phyloP scores from a whole-genome alignment of 2,888 invertebrate genomes.

The Parapristionchus giblindavisi region DNA sequence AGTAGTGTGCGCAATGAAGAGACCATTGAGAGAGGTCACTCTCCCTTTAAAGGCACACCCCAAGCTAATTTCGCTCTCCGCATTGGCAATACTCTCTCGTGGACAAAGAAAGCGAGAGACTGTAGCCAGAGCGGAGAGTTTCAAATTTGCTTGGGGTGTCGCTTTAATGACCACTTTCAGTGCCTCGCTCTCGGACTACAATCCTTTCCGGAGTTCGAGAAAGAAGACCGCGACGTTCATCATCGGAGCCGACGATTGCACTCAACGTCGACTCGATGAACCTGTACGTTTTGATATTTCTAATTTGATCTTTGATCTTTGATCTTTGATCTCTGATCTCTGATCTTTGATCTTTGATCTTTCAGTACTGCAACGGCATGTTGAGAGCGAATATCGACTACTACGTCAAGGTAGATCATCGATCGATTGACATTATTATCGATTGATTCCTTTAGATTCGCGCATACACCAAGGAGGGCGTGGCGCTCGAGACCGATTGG shows the following conservation, averaged over 20 bases:
- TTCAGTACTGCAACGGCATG: conserved; percentile 66
- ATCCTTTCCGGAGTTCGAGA: conserved; percentile 33
- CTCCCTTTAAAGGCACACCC: not conserved
- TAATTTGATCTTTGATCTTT: not conserved
- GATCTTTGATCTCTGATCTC: not conserved
- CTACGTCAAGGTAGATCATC: conserved; percentile 50
- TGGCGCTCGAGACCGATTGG: conserved; percentile 68
- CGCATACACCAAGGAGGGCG: conserved; percentile 62
- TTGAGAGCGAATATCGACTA: conserved; percentile 62
- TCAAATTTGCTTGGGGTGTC: too few species aligned
- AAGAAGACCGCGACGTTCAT: conserved; percentile 55
- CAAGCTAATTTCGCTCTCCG: not conserved
- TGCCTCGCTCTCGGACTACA: conserved; percentile 37
- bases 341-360: not conserved
- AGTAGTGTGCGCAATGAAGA: too few species aligned
- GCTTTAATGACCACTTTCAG: conserved; percentile 38
- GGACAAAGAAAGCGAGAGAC: too few species aligned
- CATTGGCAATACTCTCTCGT: too few species aligned
- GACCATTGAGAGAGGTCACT: too few species aligned
- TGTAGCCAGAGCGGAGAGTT: too few species aligned
- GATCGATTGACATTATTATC: not conserved
- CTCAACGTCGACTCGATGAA: conserved; percentile 60
- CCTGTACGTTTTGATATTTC: conserved; percentile 50
- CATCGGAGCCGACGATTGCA: conserved; percentile 66
- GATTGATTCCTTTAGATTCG: conserved; percentile 45